A percentile compares a stretch with the other conserved stretches of the same genome.
phyloP scores from a whole-genome alignment of 1,140 invertebrate genomes.

The Procambarus virginalis region DNA sequence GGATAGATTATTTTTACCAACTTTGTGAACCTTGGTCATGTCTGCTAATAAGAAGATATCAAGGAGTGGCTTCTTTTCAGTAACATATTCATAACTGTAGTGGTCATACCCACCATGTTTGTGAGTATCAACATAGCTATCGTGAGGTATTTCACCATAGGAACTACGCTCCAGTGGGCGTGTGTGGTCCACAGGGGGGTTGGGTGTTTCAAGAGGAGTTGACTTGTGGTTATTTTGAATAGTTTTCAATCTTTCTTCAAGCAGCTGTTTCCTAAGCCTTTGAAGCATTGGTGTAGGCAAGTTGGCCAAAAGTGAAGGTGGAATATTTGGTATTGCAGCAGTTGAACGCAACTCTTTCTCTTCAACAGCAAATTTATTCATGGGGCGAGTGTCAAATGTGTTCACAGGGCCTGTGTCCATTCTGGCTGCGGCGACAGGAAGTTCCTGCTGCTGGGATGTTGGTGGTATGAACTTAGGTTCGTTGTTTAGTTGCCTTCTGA shows the following conservation, averaged over 20 bases:
- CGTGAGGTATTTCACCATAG: background rate
- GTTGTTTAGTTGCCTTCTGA: conserved; percentile 22
- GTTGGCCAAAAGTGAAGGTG: background rate
- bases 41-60: conserved; percentile 48
- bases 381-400: background rate
- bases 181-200: background rate
- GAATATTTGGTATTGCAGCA: background rate
- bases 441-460: background rate
- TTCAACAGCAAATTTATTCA: background rate
- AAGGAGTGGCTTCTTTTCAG: background rate
- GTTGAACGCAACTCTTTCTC: background rate
- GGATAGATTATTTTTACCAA: conserved; percentile 29
- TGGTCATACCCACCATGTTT: background rate
- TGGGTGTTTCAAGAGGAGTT: background rate
- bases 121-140: background rate
- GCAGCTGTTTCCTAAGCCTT: conserved; percentile 10
- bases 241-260: conserved; percentile 1
- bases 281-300: conserved; percentile 4
- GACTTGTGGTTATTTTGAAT: background rate
- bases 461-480: conserved; percentile 17
- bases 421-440: conserved; percentile 11
- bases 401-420: conserved; percentile 27
- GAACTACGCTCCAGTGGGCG: background rate
- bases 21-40: conserved; percentile 44
- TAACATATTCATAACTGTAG: background rate